These are phyloP conservation scores for Typhlichthys subterraneus DNA, from an alignment of 2,797 vertebrate genomes.

Conservation along the genomic window DNA sequence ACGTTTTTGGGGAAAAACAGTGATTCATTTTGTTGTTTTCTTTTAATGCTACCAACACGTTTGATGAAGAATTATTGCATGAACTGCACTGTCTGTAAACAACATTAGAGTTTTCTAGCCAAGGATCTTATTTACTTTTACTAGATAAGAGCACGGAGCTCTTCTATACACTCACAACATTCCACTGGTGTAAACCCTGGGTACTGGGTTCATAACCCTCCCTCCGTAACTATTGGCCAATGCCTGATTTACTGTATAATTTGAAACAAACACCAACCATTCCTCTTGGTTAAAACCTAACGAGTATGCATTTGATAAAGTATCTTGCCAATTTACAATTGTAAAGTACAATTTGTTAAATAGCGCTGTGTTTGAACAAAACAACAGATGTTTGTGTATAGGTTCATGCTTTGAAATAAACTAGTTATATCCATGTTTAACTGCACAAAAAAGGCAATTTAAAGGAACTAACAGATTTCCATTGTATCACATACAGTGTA, in stretches of 20 bases:
- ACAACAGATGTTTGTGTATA: not conserved
- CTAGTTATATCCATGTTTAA: not conserved
- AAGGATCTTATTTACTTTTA: slow-evolving; percentile 8
- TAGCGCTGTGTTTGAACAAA: not conserved
- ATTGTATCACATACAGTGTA: slow-evolving; percentile 2
- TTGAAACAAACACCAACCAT: slow-evolving; percentile 3
- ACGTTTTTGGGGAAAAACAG: slow-evolving; percentile 1
- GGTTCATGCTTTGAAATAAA: not conserved
- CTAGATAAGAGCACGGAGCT: slow-evolving; percentile 4
- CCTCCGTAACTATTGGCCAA: not conserved
- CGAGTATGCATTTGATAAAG: not conserved
- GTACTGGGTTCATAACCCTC: not conserved
- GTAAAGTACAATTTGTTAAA: not conserved
- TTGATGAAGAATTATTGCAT: slow-evolving; percentile 1
- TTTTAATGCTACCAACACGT: slow-evolving; percentile 7
- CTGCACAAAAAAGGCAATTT: slow-evolving; percentile 1
- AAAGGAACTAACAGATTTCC: not conserved
- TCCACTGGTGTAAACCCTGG: not conserved
- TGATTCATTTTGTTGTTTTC: slow-evolving; percentile 24
- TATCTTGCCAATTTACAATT: slow-evolving; percentile 6
- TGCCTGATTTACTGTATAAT: not conserved
- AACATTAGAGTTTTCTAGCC: slow-evolving; percentile 1
- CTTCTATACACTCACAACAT: not conserved
- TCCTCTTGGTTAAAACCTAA: not conserved
- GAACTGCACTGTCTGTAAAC: slow-evolving; percentile 19